A percentile compares a stretch with the other conserved stretches of the same genome.
phyloP scores from a whole-genome alignment of 2,113 vertebrate genomes.

The Poeciliopsis prolifica region DNA sequence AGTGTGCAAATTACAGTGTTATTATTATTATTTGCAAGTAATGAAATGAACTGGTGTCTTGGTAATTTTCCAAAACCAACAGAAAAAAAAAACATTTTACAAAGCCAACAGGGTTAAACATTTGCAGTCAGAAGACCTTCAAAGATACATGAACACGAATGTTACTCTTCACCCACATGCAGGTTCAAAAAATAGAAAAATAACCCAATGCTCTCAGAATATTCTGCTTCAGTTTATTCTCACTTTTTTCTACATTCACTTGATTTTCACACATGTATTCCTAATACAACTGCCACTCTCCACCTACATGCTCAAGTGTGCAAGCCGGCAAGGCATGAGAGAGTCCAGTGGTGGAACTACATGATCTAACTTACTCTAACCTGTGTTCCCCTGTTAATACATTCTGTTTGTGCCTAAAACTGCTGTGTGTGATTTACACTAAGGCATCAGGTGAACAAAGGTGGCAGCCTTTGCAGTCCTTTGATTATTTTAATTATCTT shows the following conservation, averaged over 20 bases:
- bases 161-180: slow-evolving; percentile 19
- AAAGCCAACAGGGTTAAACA: background rate
- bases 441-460: background rate
- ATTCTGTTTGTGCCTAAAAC: background rate
- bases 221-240: slow-evolving; percentile 7
- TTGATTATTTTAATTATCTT: background rate
- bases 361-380: slow-evolving; percentile 6
- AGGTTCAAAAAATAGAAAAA: slow-evolving; percentile 44
- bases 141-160: background rate
- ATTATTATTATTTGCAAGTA: background rate
- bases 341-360: background rate
- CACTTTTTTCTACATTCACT: slow-evolving; percentile 14
- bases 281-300: slow-evolving; percentile 40
- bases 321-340: background rate
- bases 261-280: slow-evolving; percentile 35
- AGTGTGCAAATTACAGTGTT: background rate
- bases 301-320: slow-evolving; percentile 30
- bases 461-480: background rate
- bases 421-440: background rate
- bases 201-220: slow-evolving; percentile 16
- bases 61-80: background rate
- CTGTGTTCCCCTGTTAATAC: background rate
- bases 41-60: background rate
- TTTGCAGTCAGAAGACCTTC: background rate
- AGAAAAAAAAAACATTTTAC: background rate